Base-by-base conservation (phyloP, 2,888 invertebrate genomes). In the Exephanes ischioxanthus region DNA sequence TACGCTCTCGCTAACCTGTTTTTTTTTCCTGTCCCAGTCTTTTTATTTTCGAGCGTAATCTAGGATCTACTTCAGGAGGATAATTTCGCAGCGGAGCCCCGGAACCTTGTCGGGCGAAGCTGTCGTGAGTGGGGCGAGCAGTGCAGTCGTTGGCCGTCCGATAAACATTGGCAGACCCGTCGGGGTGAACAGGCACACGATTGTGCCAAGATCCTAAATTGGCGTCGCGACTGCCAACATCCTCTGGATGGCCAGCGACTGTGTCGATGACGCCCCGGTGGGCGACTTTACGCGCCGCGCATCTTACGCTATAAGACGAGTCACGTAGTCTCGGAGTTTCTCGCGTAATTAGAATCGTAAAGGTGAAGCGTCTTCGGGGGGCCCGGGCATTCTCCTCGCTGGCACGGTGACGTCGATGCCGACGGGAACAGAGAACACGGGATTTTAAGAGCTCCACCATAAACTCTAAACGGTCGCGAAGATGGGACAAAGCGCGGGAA, bases 291-390 rank as follows among this genome's bases (percentile, higher is more conserved):
- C 41, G 80, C 63, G 55, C 33, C 26, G 53, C n/a, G 68, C 75
- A 30, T 66, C 75, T 83, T 71, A 80, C 58, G 63, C 55, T 73
- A 16, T 19, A n/a, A 53, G 55, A 61, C 76, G 37, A 75, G 73
- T 81, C 55, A 22, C 51, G 22, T 14, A 73, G 26, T 55, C 73
- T 48, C 41, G 48, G 61, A 14, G 77, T 76, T 22, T 75, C 85
- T 53, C 66, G 37, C 75, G 76, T 80, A 85, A 85, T 85, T 83
- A 80, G 83, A 83, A 80, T 80, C 83, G 76, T 83, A 80, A 51
- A 85, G 58, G 14, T 61, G 63, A 78, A 82, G 45, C 70, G 45
- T 70, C 61, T 70, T 55, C 55, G 2, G 26, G 26, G 33, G 26
- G 1, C 26, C 19, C 6, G 14, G 6, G 58, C 73, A 26, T 73